Percentiles rank a stretch among this genome's conserved stretches.
These are phyloP conservation scores for Astreopora myriophthalma DNA, from an alignment of 64 coral and sea anemone genomes.

Conservation along the genomic window DNA sequence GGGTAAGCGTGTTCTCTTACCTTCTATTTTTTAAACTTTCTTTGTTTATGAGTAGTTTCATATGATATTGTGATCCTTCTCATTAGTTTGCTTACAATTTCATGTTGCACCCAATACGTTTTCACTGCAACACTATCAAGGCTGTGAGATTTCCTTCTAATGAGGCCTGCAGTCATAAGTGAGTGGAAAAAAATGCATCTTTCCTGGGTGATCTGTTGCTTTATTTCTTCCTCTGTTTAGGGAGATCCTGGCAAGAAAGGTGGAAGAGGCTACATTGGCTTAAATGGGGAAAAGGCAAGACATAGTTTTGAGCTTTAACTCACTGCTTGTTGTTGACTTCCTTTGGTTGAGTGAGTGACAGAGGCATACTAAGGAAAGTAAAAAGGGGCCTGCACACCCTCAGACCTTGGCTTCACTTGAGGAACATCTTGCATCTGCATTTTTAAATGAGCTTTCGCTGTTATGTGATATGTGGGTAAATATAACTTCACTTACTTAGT, in stretches of 20 bases:
- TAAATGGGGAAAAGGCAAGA: constrained; percentile 63
- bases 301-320: background rate
- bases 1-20: background rate
- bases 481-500: no score
- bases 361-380: no score
- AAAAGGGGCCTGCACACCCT: no score
- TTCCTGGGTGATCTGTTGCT: background rate
- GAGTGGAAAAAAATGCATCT: no score
- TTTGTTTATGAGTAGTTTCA: background rate
- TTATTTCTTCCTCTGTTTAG: background rate
- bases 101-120: no score
- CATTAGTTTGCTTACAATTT: no score
- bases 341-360: no score
- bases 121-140: background rate
- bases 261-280: constrained; percentile 26
- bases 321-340: background rate
- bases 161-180: background rate
- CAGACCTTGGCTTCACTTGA: no score
- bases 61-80: no score
- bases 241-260: constrained; percentile 60
- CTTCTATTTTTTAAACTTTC: background rate
- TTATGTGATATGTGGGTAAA: no score
- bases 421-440: no score
- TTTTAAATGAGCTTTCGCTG: no score
- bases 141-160: background rate